Evolutionary conservation across 1,140 invertebrate genomes (phyloP).

Genomic region (Drosophila setifemur): DNA sequence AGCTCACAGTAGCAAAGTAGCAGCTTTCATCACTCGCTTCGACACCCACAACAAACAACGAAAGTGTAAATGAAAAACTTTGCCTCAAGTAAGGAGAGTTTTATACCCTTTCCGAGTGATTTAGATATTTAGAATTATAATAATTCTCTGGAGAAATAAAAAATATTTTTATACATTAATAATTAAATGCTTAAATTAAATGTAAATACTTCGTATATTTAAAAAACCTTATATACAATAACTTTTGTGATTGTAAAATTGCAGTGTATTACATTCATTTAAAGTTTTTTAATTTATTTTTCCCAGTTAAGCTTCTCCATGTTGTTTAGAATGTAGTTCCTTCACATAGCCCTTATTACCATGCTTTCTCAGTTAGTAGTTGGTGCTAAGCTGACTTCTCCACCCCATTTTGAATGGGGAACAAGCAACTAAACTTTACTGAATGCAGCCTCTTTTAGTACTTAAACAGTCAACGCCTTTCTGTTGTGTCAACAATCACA

Average conservation of each 20-base stretch:
- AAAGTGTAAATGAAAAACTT: conserved; percentile 18
- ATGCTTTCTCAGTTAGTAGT: conserved; percentile 49
- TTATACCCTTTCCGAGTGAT: neutral
- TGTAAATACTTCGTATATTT: too few species aligned
- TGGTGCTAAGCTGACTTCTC: conserved; percentile 44
- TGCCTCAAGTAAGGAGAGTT: neutral
- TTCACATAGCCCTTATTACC: too few species aligned
- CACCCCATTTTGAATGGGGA: conserved; percentile 17
- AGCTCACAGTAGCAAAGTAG: conserved; percentile 6
- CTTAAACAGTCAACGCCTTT: conserved; percentile 64
- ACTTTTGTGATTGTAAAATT: too few species aligned
- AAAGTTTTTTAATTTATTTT: too few species aligned
- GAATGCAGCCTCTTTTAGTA: conserved; percentile 34
- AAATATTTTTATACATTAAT: too few species aligned
- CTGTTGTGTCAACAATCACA: conserved; percentile 39
- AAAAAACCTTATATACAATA: too few species aligned
- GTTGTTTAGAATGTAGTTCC: conserved; percentile 53
- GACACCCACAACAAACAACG: conserved; percentile 60
- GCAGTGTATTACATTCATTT: too few species aligned
- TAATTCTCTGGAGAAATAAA: too few species aligned
- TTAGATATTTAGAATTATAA: neutral
- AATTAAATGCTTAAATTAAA: too few species aligned
- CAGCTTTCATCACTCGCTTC: conserved; percentile 54
- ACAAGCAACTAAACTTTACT: conserved; percentile 7
- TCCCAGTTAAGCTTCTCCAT: neutral